Base-by-base conservation (phyloP, 2,888 invertebrate species). In the Scrobipalpa costella region DNA sequence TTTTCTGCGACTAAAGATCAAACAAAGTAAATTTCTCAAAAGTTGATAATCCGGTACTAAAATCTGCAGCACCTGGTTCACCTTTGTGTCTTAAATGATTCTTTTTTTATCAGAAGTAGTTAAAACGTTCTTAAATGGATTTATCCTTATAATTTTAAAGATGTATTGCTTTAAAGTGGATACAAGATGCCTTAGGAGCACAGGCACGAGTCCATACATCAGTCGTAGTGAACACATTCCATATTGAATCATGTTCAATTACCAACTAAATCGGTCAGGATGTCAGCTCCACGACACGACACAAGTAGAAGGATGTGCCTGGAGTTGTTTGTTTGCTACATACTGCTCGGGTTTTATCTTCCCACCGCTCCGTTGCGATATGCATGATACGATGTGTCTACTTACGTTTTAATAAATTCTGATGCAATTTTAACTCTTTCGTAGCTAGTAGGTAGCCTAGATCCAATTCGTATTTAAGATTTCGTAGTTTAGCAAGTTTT, bases 161-260 rank as follows among this genome's bases (percentile, higher is more conserved):
- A 27, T 38, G 2, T 38, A 38, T 38, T 38, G 13, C 38, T 38
- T 38, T 38, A 7, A 38, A 11, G 8, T 11, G 38, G 13, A 13
- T 7, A 38, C 8, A 38, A 7, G 38, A 38, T 2, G 8, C 8
- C 11, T 8, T 38, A 38, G 11, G 11, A 75, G 70, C 70, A 67
- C 68, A 70, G 69, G 75, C 71, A 68, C 68, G 71, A 44, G 58
- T 49, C 62, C 34, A 34, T 55, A 72, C 74, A 74, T 73, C 75
- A 74, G 66, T 69, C 66, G 73, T 76, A 78, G 80, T 77, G 77
- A 76, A 79, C 72, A 76, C 69, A 75, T 79, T 76, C 73, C 73
- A 75, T 78, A 84, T 83, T 81, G 80, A 83, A 82, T 84, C 81
- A 80, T 74, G 76, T 80, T 78, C 81, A 82, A 81, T 84, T 83